Evolutionary conservation across 1,140 invertebrate genomes (phyloP), one percentile per base, ranked within the genome.

Genomic region (Bombyx mandarina): DNA sequence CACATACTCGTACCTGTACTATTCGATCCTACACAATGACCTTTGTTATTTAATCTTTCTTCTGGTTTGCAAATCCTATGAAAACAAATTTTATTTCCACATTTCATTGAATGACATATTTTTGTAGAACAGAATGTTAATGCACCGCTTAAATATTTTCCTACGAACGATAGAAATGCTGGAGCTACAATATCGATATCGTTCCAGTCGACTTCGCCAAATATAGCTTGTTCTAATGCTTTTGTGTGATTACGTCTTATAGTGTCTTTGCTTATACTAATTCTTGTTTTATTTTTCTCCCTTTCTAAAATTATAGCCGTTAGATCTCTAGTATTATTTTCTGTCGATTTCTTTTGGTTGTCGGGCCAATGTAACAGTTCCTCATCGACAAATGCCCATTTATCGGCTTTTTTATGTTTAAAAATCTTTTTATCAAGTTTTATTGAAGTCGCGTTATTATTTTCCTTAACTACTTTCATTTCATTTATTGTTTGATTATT

Each of bases 31-130:
- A 57, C 44, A 57, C 83, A 86, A 60, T 87, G 82, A 4, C 80
- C 83, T 65, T 62, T 75, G 8, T 76, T 71, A 59, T 82, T 81
- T 52, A 73, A 73, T 59, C 80, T 71, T n/a, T 80, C 58, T 56
- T 66, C 64, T 43, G 79, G 77, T 12, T 48, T 18, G 58, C 84
- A 87, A 61, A 64, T 72, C 74, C 80, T 85, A 56, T 84, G 73
- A 3, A 70, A 47, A 56, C 84, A 87, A 8, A 52, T 63, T 64
- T 82, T 85, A 18, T 80, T 59, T 8, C 62, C 62, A 58, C 82
- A 87, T 63, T 85, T 84, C 68, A 85, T 79, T 22, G 84, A 87
- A 60, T 81, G 79, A 52, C 84, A 87, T 59, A 70, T 56, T 26
- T 56, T 73, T 51, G 76, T 57, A n/a, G 79, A 82, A 55, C 84